Evolutionary conservation across 2,888 invertebrate species (phyloP).

Genomic region (Epinotia bilunana): DNA sequence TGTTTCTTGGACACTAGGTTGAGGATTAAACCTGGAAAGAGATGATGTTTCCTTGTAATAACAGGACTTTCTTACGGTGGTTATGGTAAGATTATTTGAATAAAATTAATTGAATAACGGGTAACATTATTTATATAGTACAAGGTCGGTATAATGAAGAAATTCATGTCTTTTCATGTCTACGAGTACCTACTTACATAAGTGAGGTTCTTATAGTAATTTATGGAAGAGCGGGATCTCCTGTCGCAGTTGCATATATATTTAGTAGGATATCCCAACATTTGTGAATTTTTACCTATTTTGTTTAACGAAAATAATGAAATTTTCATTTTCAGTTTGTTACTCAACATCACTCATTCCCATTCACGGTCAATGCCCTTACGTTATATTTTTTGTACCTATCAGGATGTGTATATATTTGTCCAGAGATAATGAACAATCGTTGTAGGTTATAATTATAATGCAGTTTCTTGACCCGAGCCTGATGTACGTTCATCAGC

Average conservation of each 20-base stretch:
- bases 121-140: no score
- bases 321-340: background rate
- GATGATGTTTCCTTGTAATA: background rate
- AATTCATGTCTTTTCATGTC: no score
- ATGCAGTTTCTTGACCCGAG: background rate
- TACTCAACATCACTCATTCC: background rate
- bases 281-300: no score
- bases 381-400: background rate
- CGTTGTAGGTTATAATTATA: background rate
- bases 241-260: no score
- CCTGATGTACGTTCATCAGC: background rate
- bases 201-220: no score
- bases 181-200: no score
- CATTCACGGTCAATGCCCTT: background rate
- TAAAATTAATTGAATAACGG: no score
- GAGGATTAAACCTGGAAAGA: conserved; percentile 82
- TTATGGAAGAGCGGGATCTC: no score
- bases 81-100: no score
- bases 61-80: background rate
- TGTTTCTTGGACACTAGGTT: conserved; percentile 82
- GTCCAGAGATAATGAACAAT: background rate
- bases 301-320: no score
- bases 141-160: no score
- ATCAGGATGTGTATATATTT: background rate
- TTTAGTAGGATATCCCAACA: no score